Evolutionary conservation across 1,140 invertebrate genomes (phyloP).

Genomic region (Idris sp.): DNA sequence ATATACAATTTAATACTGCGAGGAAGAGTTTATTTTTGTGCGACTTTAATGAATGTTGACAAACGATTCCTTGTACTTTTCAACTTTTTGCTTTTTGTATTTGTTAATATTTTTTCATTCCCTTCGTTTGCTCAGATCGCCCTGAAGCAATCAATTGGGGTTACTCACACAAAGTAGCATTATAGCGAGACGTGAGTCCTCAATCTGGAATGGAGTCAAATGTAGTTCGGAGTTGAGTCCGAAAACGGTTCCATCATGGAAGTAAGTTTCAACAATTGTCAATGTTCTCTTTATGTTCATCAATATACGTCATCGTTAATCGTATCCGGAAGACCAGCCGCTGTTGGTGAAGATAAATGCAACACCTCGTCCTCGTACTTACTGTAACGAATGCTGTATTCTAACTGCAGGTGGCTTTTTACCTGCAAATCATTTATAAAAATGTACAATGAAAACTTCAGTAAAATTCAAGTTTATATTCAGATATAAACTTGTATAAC

Average conservation of each 20-base stretch:
- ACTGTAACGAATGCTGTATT: slow-evolving; percentile 74
- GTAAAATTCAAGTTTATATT: too few relatives aligned
- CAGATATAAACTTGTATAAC: neutral
- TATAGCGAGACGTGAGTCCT: slow-evolving; percentile 21
- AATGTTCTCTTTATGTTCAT: slow-evolving; percentile 49
- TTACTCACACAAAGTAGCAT: slow-evolving; percentile 22
- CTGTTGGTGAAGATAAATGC: slow-evolving; percentile 71
- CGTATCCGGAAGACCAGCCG: slow-evolving; percentile 69
- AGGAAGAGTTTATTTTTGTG: slow-evolving; percentile 47
- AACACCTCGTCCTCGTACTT: slow-evolving; percentile 74
- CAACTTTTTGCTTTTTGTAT: neutral
- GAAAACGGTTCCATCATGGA: slow-evolving; percentile 49
- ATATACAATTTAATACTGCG: slow-evolving; percentile 54
- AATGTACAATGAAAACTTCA: too few relatives aligned
- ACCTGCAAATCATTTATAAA: slow-evolving; percentile 57
- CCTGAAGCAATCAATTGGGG: slow-evolving; percentile 5
- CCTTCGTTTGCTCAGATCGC: too few relatives aligned
- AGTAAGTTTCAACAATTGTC: slow-evolving; percentile 35
- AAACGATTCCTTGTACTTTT: slow-evolving; percentile 15
- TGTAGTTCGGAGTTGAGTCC: slow-evolving; percentile 10
- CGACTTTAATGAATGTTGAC: slow-evolving; percentile 52
- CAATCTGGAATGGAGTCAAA: slow-evolving; percentile 47
- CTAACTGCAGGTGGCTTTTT: slow-evolving; percentile 67
- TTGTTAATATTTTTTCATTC: too few relatives aligned
- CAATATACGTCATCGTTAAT: slow-evolving; percentile 72